Percentiles rank a stretch among this genome's conserved stretches.
phyloP scores from a whole-genome alignment of 2,113 vertebrate genomes.

The Arothron firmamentum region DNA sequence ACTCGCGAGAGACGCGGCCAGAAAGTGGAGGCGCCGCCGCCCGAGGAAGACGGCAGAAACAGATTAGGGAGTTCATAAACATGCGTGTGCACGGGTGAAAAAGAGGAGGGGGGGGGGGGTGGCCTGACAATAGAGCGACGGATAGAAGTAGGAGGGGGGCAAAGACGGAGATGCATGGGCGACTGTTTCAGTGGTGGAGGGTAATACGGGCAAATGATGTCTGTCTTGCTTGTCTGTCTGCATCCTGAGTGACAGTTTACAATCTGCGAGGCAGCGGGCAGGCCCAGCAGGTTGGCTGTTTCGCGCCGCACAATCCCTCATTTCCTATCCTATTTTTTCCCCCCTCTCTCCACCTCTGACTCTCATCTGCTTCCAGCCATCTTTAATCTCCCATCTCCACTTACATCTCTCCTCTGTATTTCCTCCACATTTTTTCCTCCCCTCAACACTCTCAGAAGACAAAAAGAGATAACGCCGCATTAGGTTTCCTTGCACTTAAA shows the following conservation, averaged over 20 bases:
- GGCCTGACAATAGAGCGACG: slow-evolving; percentile 33
- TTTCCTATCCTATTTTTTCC: slow-evolving; percentile 45
- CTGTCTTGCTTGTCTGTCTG: slow-evolving; percentile 66
- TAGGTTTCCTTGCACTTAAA: neutral
- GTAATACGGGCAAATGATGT: slow-evolving; percentile 65
- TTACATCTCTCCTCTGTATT: slow-evolving; percentile 12
- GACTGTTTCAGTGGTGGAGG: slow-evolving; percentile 43
- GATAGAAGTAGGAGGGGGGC: slow-evolving; percentile 21
- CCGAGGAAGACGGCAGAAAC: slow-evolving; percentile 26
- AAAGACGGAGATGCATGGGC: slow-evolving; percentile 15
- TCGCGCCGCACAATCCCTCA: slow-evolving; percentile 52
- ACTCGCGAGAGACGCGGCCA: slow-evolving; percentile 17
- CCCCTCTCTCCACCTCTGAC: slow-evolving; percentile 21
- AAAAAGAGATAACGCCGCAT: neutral
- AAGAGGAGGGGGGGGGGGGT: slow-evolving; percentile 5
- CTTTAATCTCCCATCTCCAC: slow-evolving; percentile 28
- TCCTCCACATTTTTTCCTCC: neutral
- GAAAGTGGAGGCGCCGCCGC: slow-evolving; percentile 25
- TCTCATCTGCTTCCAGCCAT: slow-evolving; percentile 47
- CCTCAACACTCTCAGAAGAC: neutral
- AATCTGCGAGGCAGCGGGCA: slow-evolving; percentile 67
- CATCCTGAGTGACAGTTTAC: slow-evolving; percentile 73
- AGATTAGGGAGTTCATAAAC: slow-evolving; percentile 49
- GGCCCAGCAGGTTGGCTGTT: slow-evolving; percentile 59
- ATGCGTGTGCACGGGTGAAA: slow-evolving; percentile 35